These are phyloP conservation scores for Cephus rjabovi DNA, from an alignment of 2,888 invertebrate species.

Conservation along the genomic window DNA sequence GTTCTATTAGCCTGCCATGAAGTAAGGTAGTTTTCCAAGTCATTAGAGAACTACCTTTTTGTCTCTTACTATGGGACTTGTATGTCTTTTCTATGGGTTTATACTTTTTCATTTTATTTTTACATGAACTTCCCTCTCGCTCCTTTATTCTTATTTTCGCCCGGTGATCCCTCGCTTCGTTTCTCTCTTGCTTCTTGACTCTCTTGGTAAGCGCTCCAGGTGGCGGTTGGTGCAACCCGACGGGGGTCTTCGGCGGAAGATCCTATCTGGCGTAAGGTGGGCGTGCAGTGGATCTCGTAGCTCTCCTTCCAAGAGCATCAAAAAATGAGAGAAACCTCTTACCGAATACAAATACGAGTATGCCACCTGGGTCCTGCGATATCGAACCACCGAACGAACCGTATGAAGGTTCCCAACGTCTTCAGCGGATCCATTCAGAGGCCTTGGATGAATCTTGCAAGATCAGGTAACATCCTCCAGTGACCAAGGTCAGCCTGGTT, in stretches of 20 bases:
- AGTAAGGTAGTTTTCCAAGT: neutral
- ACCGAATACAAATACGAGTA: constrained; percentile 31
- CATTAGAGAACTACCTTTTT: neutral
- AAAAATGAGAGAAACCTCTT: constrained; percentile 11
- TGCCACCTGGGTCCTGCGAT: constrained; percentile 30
- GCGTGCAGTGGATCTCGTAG: constrained; percentile 26
- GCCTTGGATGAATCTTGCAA: neutral
- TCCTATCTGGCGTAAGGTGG: constrained; percentile 39
- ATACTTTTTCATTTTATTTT: neutral
- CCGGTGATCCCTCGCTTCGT: neutral
- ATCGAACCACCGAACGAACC: neutral
- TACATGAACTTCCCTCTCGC: neutral
- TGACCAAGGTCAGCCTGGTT: neutral
- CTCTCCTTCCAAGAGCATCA: constrained; percentile 19
- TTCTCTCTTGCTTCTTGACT: neutral
- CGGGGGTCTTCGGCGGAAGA: constrained; percentile 23
- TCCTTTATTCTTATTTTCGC: neutral
- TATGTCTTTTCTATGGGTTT: neutral
- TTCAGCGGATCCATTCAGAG: neutral
- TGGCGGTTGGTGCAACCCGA: neutral
- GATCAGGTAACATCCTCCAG: neutral
- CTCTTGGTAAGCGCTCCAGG: neutral
- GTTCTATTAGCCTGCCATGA: neutral
- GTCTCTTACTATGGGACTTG: neutral
- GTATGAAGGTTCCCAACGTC: neutral